These are phyloP conservation scores for Premnoplex brunnescens DNA, from an alignment of 2,797 vertebrate genomes.

Conservation along the genomic window DNA sequence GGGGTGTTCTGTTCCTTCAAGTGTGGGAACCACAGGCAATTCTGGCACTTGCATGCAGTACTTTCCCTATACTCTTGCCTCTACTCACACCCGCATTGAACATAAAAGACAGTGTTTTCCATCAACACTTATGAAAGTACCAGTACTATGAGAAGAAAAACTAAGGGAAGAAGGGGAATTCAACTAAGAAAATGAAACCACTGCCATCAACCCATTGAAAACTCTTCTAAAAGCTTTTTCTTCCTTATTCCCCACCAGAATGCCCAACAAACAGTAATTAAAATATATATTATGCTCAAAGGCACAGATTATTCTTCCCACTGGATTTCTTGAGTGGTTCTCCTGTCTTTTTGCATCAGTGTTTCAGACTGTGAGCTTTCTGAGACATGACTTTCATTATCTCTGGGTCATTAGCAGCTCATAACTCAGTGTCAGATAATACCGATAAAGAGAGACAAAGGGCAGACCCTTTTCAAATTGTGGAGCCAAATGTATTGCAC, in stretches of 20 bases:
- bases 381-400: constrained; percentile 62
- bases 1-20: neutral
- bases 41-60: constrained; percentile 10
- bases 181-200: constrained; percentile 23
- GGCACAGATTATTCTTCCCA: constrained; percentile 54
- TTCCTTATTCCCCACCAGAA: constrained; percentile 16
- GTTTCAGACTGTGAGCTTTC: constrained; percentile 42
- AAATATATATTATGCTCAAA: constrained; percentile 53
- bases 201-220: neutral
- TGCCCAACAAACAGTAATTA: constrained; percentile 56
- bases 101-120: constrained; percentile 47
- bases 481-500: constrained; percentile 32
- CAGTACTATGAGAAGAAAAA: constrained; percentile 36
- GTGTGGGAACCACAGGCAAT: constrained; percentile 49
- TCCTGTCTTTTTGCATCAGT: constrained; percentile 53
- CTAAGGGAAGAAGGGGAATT: neutral
- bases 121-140: constrained; percentile 43
- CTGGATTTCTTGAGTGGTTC: constrained; percentile 59
- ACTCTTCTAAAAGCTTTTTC: constrained; percentile 38
- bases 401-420: constrained; percentile 67
- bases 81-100: constrained; percentile 32
- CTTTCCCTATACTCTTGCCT: constrained; percentile 6
- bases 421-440: constrained; percentile 63
- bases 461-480: constrained; percentile 53
- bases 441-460: constrained; percentile 59